phyloP scores from a whole-genome alignment of 2,797 vertebrate genomes.

The Crocodylus rhombifer region DNA sequence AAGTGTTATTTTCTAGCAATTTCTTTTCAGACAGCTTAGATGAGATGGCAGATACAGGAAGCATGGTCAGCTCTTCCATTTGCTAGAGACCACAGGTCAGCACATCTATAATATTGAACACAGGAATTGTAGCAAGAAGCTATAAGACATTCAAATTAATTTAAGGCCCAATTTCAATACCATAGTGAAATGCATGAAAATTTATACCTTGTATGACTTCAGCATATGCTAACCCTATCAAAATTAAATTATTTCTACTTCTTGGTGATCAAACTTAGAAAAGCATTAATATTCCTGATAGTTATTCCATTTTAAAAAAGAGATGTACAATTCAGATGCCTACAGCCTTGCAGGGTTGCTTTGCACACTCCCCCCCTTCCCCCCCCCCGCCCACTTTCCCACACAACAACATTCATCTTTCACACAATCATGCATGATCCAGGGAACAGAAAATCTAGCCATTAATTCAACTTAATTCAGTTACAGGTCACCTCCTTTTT shows the following conservation, averaged over 20 bases:
- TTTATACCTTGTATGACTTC: not conserved
- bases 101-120: not conserved
- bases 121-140: not conserved
- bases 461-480: not conserved
- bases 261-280: not conserved
- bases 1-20: not conserved
- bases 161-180: slow-evolving; percentile 38
- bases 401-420: not conserved
- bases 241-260: not conserved
- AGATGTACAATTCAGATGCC: not conserved
- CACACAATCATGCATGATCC: not conserved
- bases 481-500: not conserved
- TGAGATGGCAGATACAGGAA: not conserved
- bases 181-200: slow-evolving; percentile 35
- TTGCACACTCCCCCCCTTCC: not conserved
- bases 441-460: not conserved
- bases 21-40: not conserved
- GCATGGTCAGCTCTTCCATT: slow-evolving; percentile 18
- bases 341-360: not conserved
- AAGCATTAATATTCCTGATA: not conserved
- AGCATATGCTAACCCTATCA: not conserved
- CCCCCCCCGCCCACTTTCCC: not conserved
- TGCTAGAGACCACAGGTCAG: slow-evolving; percentile 29
- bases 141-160: not conserved
- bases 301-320: not conserved